phyloP scores from a whole-genome alignment of 2,797 vertebrate species.

The Meda fulgida region DNA sequence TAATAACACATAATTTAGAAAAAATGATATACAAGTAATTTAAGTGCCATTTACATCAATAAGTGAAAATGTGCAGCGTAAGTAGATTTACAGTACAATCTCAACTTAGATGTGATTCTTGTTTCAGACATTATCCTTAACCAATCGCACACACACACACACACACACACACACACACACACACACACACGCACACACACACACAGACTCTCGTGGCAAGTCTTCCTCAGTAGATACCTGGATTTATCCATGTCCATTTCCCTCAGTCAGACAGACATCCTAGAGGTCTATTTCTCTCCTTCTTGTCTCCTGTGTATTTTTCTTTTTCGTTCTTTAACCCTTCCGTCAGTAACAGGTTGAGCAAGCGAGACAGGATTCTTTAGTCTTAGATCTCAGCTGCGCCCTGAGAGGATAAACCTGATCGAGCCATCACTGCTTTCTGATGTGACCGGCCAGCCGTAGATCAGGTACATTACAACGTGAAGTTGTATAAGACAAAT shows the following conservation, averaged over 20 bases:
- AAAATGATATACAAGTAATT: not conserved
- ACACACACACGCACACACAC: not conserved
- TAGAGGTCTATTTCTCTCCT: slow-evolving; percentile 67
- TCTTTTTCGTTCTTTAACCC: slow-evolving; percentile 51
- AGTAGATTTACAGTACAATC: not conserved
- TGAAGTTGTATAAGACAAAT: not conserved
- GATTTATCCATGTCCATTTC: slow-evolving; percentile 71
- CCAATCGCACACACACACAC: not conserved
- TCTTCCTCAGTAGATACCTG: slow-evolving; percentile 67
- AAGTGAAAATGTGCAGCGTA: not conserved
- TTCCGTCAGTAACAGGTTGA: slow-evolving; percentile 54
- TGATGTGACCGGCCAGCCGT: not conserved
- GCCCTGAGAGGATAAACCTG: slow-evolving; percentile 16
- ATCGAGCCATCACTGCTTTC: slow-evolving; percentile 1
- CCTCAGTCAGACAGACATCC: slow-evolving; percentile 74
- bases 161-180: not conserved
- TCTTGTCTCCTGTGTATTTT: slow-evolving; percentile 64
- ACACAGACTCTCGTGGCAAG: not conserved
- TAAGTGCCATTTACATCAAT: not conserved
- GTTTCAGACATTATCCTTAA: not conserved
- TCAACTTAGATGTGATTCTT: not conserved
- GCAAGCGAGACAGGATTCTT: slow-evolving; percentile 56
- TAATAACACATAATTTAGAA: not conserved
- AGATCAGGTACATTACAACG: slow-evolving; percentile 1
- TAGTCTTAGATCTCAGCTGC: slow-evolving; percentile 37